These are phyloP conservation scores for Chromis chromis DNA, from an alignment of 2,797 vertebrate species.

Conservation along the genomic window DNA sequence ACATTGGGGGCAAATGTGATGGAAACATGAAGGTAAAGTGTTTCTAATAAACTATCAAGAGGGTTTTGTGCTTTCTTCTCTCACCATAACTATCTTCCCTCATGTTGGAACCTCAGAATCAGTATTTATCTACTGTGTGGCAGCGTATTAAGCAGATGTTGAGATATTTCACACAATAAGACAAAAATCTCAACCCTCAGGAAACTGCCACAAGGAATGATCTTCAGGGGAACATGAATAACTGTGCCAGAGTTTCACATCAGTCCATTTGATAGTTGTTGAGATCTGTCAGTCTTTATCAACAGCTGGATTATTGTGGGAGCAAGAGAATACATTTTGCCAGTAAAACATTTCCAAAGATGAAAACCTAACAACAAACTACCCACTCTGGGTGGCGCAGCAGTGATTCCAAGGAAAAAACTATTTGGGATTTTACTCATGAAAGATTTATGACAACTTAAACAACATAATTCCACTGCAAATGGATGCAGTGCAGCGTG, in stretches of 20 bases:
- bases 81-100: background rate
- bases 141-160: background rate
- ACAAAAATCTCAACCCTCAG: background rate
- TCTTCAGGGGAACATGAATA: background rate
- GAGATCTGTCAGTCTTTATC: constrained; percentile 3
- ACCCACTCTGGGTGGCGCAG: background rate
- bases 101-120: background rate
- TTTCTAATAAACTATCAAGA: background rate
- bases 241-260: background rate
- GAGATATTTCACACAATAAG: background rate
- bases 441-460: background rate
- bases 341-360: background rate
- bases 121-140: background rate
- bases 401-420: constrained; percentile 7
- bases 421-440: background rate
- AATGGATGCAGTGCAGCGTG: background rate
- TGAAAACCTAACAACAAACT: background rate
- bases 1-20: background rate
- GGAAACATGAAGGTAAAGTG: background rate
- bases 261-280: constrained; percentile 10
- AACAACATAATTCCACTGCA: constrained; percentile 24
- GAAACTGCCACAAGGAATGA: no score
- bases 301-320: background rate
- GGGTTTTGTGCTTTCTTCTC: background rate
- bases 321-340: background rate